Conservation (phyloP, 2,888 invertebrate species). For the Serrognathus titanus region DNA sequence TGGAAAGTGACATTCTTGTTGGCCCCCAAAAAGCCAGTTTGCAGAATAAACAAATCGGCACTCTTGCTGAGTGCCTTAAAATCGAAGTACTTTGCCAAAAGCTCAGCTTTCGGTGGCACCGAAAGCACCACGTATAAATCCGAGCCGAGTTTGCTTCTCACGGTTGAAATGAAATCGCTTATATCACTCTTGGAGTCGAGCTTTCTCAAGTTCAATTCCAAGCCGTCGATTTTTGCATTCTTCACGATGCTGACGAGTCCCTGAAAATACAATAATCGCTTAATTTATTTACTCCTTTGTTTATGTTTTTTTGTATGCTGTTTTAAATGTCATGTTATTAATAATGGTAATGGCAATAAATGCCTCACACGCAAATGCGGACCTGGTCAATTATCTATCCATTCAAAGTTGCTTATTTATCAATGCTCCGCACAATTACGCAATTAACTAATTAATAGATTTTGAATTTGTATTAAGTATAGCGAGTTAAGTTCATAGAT, state of each 20-base stretch:
- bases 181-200: conserved; percentile 45
- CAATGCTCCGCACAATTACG: no score
- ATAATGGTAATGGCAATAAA: no score
- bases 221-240: conserved; percentile 40
- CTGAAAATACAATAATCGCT: conserved; percentile 44
- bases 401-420: no score
- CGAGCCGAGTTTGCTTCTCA: conserved; percentile 48
- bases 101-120: conserved; percentile 63
- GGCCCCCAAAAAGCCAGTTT: conserved; percentile 64
- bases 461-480: background rate
- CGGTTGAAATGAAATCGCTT: conserved; percentile 54
- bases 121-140: conserved; percentile 58
- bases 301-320: no score
- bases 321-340: no score
- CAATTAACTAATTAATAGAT: no score
- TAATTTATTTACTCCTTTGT: no score
- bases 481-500: background rate
- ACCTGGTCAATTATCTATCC: no score
- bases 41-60: conserved; percentile 63
- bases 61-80: conserved; percentile 63
- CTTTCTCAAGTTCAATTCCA: conserved; percentile 43
- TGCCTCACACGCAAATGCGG: no score
- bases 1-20: conserved; percentile 70
- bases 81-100: conserved; percentile 69
- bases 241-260: conserved; percentile 45